Percentiles rank a stretch among this genome's conserved stretches.
Evolutionary conservation across 2,113 vertebrate species (phyloP).

Genomic region (Ornithorhynchus anatinus): DNA sequence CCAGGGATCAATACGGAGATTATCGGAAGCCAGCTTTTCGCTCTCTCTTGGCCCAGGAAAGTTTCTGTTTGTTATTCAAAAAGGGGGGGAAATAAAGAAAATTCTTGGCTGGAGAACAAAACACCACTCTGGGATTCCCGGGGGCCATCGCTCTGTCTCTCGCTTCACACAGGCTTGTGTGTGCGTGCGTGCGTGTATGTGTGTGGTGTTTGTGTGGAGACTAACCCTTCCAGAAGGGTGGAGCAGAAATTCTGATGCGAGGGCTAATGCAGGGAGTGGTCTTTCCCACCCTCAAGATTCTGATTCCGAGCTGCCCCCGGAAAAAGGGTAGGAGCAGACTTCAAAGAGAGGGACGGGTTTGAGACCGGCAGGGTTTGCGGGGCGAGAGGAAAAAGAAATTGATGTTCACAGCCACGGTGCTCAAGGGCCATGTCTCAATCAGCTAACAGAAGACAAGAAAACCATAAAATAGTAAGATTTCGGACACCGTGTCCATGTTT

Average conservation of each 20-base stretch:
- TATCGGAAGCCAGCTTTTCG: slow-evolving; percentile 38
- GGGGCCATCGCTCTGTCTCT: background rate
- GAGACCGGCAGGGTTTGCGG: background rate
- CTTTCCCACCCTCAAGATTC: too few relatives aligned
- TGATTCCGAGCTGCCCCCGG: too few relatives aligned
- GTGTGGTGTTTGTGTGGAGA: slow-evolving; percentile 23
- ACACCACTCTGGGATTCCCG: slow-evolving; percentile 37
- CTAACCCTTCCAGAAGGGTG: slow-evolving; percentile 8
- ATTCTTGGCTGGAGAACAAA: slow-evolving; percentile 38
- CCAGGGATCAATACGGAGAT: slow-evolving; percentile 40
- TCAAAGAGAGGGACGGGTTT: background rate
- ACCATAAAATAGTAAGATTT: slow-evolving; percentile 78
- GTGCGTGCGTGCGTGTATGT: slow-evolving; percentile 6
- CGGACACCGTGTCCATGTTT: background rate
- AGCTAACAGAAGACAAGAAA: slow-evolving; percentile 68
- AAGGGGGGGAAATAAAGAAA: too few relatives aligned
- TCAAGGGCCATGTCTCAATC: slow-evolving; percentile 67
- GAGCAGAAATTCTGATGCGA: slow-evolving; percentile 40
- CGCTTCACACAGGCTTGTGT: slow-evolving; percentile 10
- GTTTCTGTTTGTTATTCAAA: slow-evolving; percentile 45
- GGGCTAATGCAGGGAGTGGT: too few relatives aligned
- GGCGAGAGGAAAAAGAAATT: slow-evolving; percentile 22
- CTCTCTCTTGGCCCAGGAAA: slow-evolving; percentile 17
- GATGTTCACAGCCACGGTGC: background rate
- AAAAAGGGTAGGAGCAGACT: slow-evolving; percentile 24